Evolutionary conservation across 2,113 vertebrate species (phyloP), one percentile per base, ranked within the genome.

Genomic region (Campylomormyrus numenius): DNA sequence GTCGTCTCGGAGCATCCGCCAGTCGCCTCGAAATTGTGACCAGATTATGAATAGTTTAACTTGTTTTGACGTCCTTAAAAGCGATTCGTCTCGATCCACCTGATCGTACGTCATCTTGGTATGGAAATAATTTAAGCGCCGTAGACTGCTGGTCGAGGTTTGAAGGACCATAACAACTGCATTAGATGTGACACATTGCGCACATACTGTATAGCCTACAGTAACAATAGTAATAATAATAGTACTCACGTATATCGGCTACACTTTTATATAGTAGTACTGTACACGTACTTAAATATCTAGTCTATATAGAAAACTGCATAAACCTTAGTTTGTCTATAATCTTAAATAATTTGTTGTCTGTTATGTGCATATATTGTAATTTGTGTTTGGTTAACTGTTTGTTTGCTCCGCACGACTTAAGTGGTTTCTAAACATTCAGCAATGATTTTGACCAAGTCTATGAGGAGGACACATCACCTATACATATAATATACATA

Each of bases 21-120:
- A 9, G 53, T 8, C 15, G 35, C 74, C 5, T 42, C 35, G 74
- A 80, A 56, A 62, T 31, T 6, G 6, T 39, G 52, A 58, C 13
- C 52, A 42, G 53, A 15, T 88, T 62, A 24, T 5, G 31, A 8
- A 58, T 24, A 62, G 53, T 21, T 88, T 21, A 13, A 39, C 6
- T 62, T 35, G 53, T 56, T 66, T 56, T 24, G 53, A 21, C 45
- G 24, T n/a, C 0, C 35, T 53, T 27, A 84, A 88, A 83, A 39
- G 42, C 48, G 90, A 90, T 88, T 90, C 85, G 90, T 53, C n/a
- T 85, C 31, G 80, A 80, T 70, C 83, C 84, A 90, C 56, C 53
- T 89, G 27, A n/a, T 50, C 58, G 24, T 83, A n/a, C 89, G 56
- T 90, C 80, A 66, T 45, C 53, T 42, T 27, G 35, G 2, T 42